phyloP scores from a whole-genome alignment of 2,113 vertebrate genomes.

The Notothenia coriiceps region DNA sequence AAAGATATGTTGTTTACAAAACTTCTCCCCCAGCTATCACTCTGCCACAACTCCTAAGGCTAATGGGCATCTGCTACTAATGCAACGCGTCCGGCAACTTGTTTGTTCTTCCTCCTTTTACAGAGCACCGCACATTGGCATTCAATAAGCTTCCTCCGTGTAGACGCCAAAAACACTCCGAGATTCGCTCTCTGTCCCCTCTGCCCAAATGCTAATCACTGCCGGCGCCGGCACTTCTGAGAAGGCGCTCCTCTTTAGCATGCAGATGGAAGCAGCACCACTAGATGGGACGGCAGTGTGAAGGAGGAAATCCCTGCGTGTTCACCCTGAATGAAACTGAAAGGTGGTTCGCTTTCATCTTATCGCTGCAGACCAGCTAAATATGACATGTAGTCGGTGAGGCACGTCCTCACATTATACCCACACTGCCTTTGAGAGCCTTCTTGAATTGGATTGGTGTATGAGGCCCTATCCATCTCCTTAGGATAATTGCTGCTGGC shows the following conservation, averaged over 20 bases:
- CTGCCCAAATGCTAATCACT: slow-evolving; percentile 76
- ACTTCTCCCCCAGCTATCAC: slow-evolving; percentile 15
- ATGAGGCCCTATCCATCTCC: slow-evolving; percentile 5
- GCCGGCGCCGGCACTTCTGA: slow-evolving; percentile 59
- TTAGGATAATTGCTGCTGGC: slow-evolving; percentile 10
- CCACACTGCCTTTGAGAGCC: slow-evolving; percentile 14
- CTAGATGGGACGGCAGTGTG: slow-evolving; percentile 48
- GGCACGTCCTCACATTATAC: slow-evolving; percentile 37
- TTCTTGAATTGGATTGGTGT: slow-evolving; percentile 12
- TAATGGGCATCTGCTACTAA: slow-evolving; percentile 66
- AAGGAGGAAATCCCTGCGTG: slow-evolving; percentile 51
- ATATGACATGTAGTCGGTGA: slow-evolving; percentile 15
- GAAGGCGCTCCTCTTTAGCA: slow-evolving; percentile 73
- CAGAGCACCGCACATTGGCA: slow-evolving; percentile 57
- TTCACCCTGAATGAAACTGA: slow-evolving; percentile 50
- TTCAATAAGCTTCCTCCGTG: slow-evolving; percentile 54
- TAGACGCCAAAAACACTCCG: slow-evolving; percentile 66
- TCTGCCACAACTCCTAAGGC: slow-evolving; percentile 32
- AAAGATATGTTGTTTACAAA: slow-evolving; percentile 2
- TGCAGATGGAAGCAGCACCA: slow-evolving; percentile 66
- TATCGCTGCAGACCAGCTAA: slow-evolving; percentile 14
- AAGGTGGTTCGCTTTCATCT: slow-evolving; percentile 56
- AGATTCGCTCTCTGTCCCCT: slow-evolving; percentile 65
- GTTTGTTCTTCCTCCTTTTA: slow-evolving; percentile 63
- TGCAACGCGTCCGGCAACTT: slow-evolving; percentile 66